These are phyloP conservation scores for Euleptes europaea DNA, from an alignment of 2,113 vertebrate species.

Conservation along the genomic window DNA sequence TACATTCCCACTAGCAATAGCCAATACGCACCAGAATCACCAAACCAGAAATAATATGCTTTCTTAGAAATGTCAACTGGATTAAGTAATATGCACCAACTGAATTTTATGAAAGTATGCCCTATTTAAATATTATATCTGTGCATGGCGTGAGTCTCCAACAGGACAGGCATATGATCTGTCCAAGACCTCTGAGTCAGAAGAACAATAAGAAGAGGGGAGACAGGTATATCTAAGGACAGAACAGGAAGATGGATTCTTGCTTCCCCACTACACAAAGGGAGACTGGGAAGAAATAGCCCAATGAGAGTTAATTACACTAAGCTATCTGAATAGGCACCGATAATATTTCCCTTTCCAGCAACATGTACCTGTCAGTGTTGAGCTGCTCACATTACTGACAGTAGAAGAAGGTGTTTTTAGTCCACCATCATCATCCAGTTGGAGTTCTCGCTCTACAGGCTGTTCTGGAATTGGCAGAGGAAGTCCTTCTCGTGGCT, in stretches of 20 bases:
- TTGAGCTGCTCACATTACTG: slow-evolving; percentile 70
- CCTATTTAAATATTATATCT: not conserved
- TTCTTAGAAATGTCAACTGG: too few species aligned
- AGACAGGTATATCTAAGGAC: not conserved
- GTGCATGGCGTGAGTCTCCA: not conserved
- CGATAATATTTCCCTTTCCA: accelerated
- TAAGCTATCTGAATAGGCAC: not conserved
- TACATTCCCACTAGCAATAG: too few species aligned
- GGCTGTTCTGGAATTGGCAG: slow-evolving; percentile 83
- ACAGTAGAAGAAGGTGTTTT: slow-evolving; percentile 70
- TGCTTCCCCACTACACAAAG: not conserved
- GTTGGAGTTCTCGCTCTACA: slow-evolving; percentile 82
- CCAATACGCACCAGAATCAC: too few species aligned
- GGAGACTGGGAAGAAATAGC: not conserved
- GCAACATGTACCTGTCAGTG: slow-evolving; percentile 68
- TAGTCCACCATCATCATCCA: slow-evolving; percentile 77
- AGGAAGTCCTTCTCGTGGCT: slow-evolving; percentile 78
- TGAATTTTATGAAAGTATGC: not conserved
- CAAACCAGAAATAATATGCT: too few species aligned
- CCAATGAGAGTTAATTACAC: not conserved
- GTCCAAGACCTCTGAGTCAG: too few species aligned
- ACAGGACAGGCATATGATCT: too few species aligned
- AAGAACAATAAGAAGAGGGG: not conserved
- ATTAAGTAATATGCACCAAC: not conserved
- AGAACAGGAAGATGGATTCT: not conserved